A percentile compares a stretch with the other conserved stretches of the same genome.
These are phyloP conservation scores for Schlechtendalia chinensis DNA, from an alignment of 1,140 invertebrate genomes.

Conservation along the genomic window DNA sequence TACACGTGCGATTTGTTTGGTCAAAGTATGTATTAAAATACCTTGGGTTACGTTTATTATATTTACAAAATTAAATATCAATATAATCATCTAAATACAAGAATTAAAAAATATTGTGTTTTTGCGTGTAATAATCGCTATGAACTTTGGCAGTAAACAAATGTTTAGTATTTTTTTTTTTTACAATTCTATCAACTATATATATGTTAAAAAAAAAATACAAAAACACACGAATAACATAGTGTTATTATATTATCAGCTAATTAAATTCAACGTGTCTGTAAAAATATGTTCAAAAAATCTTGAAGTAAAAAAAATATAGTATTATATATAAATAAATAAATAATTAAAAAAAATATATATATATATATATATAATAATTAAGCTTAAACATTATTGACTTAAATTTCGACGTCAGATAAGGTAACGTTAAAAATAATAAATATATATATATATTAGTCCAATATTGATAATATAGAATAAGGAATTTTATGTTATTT, in stretches of 20 bases:
- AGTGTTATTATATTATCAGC: neutral
- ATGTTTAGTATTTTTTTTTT: conserved; percentile 2
- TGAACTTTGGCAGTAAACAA: conserved; percentile 35
- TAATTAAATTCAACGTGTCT: neutral
- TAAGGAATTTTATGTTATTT: neutral
- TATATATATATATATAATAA: conserved; percentile 21
- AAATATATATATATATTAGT: neutral
- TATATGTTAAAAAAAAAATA: neutral
- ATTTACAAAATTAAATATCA: conserved; percentile 25
- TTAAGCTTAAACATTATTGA: conserved; percentile 42
- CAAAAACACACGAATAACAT: neutral
- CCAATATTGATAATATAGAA: neutral
- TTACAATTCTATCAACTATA: conserved; percentile 1
- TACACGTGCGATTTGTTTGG: neutral
- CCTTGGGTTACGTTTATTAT: conserved; percentile 11
- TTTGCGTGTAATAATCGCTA: neutral
- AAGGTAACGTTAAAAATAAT: conserved; percentile 45
- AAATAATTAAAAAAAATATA: conserved; percentile 17
- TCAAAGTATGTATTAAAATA: conserved; percentile 22
- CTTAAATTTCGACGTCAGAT: conserved; percentile 37
- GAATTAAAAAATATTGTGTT: neutral
- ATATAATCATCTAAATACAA: neutral
- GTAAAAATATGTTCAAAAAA: neutral
- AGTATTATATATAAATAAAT: conserved; percentile 21
- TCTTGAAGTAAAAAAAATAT: neutral